These are phyloP conservation scores for Trachemys scripta DNA, from an alignment of 2,113 vertebrate species.

Conservation along the genomic window DNA sequence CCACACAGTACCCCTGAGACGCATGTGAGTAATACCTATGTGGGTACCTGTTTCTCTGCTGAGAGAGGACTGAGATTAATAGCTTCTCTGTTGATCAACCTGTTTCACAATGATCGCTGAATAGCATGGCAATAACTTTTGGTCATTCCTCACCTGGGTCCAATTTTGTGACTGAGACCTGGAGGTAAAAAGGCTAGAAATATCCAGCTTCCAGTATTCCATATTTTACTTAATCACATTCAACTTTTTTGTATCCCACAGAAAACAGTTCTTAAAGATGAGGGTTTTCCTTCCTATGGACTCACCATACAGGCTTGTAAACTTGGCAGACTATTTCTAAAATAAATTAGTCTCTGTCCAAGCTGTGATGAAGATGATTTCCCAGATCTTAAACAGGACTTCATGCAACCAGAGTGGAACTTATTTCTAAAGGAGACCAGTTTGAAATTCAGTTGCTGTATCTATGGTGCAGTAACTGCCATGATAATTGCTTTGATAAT, in stretches of 20 bases:
- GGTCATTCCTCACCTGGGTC: neutral
- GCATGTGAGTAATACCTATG: neutral
- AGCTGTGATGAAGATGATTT: neutral
- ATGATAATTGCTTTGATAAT: neutral
- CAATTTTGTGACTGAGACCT: neutral
- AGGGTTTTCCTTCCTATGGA: neutral
- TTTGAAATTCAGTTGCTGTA: constrained; percentile 8
- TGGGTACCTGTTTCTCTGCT: neutral
- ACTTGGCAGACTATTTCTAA: neutral
- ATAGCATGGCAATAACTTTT: neutral
- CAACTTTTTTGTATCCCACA: neutral
- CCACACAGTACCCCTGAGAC: neutral
- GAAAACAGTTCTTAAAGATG: neutral
- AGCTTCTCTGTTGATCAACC: neutral
- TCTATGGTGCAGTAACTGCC: neutral
- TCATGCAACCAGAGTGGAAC: neutral
- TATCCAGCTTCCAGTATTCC: neutral
- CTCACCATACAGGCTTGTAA: neutral
- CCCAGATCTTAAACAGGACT: neutral
- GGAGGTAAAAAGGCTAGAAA: neutral
- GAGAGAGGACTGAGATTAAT: neutral
- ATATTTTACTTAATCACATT: neutral
- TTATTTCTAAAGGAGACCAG: neutral
- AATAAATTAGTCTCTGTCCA: neutral
- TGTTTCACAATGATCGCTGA: neutral